Evolutionary conservation across 1,140 invertebrate species (phyloP).

Genomic region (Drosophila neocordata): DNA sequence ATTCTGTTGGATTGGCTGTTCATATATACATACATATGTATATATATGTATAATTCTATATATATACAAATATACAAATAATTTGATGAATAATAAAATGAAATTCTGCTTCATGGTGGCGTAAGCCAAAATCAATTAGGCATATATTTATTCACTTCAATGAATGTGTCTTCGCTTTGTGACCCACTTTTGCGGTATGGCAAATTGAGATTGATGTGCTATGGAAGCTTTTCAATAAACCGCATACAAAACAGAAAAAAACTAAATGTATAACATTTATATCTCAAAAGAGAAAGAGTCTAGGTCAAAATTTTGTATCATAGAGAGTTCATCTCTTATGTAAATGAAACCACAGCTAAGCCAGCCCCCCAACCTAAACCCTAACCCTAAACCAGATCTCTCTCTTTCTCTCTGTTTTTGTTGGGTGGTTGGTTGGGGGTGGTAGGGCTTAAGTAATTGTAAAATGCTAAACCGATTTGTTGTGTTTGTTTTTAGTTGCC

Average conservation of each 20-base stretch:
- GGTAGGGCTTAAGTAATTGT: slow-evolving; percentile 65
- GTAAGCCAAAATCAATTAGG: slow-evolving; percentile 60
- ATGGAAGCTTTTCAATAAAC: slow-evolving; percentile 43
- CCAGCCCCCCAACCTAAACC: slow-evolving; percentile 12
- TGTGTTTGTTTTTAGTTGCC: slow-evolving; percentile 58
- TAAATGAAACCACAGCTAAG: slow-evolving; percentile 41
- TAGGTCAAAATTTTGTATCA: slow-evolving; percentile 14
- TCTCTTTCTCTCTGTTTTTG: neutral
- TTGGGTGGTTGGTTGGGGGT: neutral
- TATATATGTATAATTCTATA: too few relatives aligned
- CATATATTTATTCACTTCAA: slow-evolving; percentile 37
- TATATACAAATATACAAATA: slow-evolving; percentile 21
- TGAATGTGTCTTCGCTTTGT: slow-evolving; percentile 31
- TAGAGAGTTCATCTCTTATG: slow-evolving; percentile 38
- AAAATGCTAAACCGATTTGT: slow-evolving; percentile 62
- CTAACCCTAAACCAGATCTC: slow-evolving; percentile 16
- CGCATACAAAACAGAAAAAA: neutral
- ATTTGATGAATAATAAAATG: slow-evolving; percentile 61
- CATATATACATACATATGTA: slow-evolving; percentile 1
- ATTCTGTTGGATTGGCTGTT: slow-evolving; percentile 40
- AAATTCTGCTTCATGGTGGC: slow-evolving; percentile 57
- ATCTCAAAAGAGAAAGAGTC: neutral
- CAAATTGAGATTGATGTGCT: slow-evolving; percentile 51
- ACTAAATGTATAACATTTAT: neutral
- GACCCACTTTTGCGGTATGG: slow-evolving; percentile 37